These are phyloP conservation scores for Geodia barretti DNA, from an alignment of 37 sponge, comb jelly and placozoan species.

Conservation along the genomic window DNA sequence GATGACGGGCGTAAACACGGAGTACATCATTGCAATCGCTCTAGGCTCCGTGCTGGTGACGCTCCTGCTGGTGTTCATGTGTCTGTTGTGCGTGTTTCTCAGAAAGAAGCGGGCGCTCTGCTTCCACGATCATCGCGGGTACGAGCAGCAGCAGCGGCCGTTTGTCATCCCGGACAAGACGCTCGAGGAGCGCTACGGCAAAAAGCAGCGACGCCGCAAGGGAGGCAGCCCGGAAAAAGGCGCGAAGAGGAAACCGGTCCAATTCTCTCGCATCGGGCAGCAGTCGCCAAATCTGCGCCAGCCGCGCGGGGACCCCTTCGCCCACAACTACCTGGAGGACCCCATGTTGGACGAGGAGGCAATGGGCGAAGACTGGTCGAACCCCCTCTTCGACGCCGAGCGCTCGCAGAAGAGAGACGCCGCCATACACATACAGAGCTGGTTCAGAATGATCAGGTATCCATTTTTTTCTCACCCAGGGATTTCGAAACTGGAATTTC, in stretches of 20 bases:
- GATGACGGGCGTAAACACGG: not conserved
- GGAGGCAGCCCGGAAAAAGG: not conserved
- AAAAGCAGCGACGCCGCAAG: slow-evolving; percentile 9
- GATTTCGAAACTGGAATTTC: not conserved
- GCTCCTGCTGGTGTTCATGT: slow-evolving; percentile 15
- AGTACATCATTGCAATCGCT: not conserved
- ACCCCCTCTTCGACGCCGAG: slow-evolving; percentile 70
- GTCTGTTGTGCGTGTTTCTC: slow-evolving; percentile 11
- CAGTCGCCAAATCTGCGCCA: not conserved
- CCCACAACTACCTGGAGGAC: slow-evolving; percentile 33
- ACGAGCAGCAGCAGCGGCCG: slow-evolving; percentile 3
- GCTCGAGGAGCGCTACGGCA: slow-evolving; percentile 4
- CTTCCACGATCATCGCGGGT: slow-evolving; percentile 18
- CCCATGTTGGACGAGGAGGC: slow-evolving; percentile 50
- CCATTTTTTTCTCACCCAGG: not conserved
- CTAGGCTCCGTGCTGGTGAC: slow-evolving; percentile 31
- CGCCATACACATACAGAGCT: slow-evolving; percentile 62
- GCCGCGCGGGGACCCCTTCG: slow-evolving; percentile 45
- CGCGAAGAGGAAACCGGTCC: not conserved
- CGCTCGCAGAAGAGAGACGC: slow-evolving; percentile 47
- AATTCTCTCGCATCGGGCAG: not conserved
- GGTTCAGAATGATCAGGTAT: slow-evolving; percentile 82
- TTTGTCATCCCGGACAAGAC: slow-evolving; percentile 7
- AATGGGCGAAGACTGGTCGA: slow-evolving; percentile 54
- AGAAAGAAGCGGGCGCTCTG: slow-evolving; percentile 43